These are phyloP conservation scores for Brenthis ino DNA, from an alignment of 2,888 invertebrate species.

Conservation along the genomic window DNA sequence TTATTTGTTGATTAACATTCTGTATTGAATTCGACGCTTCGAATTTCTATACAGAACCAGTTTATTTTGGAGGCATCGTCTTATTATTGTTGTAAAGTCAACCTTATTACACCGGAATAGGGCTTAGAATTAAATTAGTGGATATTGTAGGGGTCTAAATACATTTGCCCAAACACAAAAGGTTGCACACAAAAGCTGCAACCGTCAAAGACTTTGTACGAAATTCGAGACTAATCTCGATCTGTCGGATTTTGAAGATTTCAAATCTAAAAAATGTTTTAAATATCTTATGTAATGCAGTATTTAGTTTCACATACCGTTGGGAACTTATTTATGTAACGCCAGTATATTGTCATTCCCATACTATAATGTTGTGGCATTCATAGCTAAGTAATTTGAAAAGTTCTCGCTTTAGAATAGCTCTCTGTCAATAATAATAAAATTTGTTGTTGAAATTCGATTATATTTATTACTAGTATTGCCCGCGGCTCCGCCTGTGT, in stretches of 20 bases:
- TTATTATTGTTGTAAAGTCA: neutral
- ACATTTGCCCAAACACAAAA: neutral
- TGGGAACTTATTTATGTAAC: too few species aligned
- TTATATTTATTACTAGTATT: too few species aligned
- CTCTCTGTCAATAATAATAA: too few species aligned
- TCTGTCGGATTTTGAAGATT: neutral
- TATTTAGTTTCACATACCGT: neutral
- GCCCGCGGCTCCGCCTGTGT: too few species aligned
- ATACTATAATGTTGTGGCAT: too few species aligned
- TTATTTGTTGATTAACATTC: slow-evolving; percentile 9
- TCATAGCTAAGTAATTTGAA: too few species aligned
- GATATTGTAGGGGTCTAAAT: neutral
- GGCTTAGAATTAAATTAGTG: neutral
- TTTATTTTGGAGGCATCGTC: too few species aligned
- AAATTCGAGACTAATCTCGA: slow-evolving; percentile 15
- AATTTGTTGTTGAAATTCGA: too few species aligned
- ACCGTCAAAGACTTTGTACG: neutral
- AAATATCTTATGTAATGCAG: neutral
- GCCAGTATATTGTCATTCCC: too few species aligned
- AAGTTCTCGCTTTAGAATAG: too few species aligned
- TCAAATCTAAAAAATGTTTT: too few species aligned
- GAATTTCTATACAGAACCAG: neutral
- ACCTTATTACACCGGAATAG: neutral
- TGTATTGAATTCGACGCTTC: neutral
- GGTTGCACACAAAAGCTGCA: slow-evolving; percentile 1